Evolutionary conservation across 2,888 invertebrate species (phyloP).

Genomic region (Helicoverpa assulta): DNA sequence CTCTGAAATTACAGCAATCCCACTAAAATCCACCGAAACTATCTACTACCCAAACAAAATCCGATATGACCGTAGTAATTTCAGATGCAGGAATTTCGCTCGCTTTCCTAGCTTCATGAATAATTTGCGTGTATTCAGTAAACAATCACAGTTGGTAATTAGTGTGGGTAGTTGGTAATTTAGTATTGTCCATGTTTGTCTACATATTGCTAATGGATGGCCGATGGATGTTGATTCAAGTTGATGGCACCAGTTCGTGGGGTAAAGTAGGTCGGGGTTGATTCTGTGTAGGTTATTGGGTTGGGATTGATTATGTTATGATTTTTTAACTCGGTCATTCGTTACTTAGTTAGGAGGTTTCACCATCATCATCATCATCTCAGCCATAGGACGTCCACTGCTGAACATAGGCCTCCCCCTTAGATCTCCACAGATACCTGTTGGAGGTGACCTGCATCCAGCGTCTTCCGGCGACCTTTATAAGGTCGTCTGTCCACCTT

Average conservation of each 20-base stretch:
- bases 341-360: no score
- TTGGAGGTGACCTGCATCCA: no score
- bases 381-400: no score
- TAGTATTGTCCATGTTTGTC: slow-evolving; percentile 33
- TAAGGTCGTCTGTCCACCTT: no score
- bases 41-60: neutral
- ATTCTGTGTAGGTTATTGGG: neutral
- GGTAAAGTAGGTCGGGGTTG: neutral
- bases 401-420: no score
- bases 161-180: slow-evolving; percentile 37
- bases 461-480: no score
- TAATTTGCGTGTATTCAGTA: slow-evolving; percentile 27
- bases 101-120: slow-evolving; percentile 15
- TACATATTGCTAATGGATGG: slow-evolving; percentile 34
- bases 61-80: neutral
- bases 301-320: neutral
- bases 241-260: neutral
- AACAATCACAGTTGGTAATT: slow-evolving; percentile 40
- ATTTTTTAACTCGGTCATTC: no score
- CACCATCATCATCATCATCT: no score
- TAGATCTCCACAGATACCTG: no score
- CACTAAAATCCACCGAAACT: neutral
- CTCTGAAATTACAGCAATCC: no score
- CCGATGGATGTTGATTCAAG: slow-evolving; percentile 27
- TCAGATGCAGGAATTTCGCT: neutral